These are phyloP conservation scores for Myotis findleyi DNA, from an alignment of 2,797 vertebrate genomes.

Conservation along the genomic window DNA sequence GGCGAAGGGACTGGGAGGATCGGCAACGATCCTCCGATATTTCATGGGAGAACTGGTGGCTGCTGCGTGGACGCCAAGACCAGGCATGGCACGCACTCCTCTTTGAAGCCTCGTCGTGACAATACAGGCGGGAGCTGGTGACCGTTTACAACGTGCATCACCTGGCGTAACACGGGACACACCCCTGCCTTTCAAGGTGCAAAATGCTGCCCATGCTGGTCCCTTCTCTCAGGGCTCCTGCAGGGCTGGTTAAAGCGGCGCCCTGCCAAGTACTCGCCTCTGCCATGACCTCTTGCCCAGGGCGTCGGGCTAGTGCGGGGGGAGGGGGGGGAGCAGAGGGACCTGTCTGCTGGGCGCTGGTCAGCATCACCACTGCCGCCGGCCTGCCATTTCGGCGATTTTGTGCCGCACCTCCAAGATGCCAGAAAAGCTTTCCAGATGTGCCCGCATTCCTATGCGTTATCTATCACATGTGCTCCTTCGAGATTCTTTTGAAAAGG, in stretches of 20 bases:
- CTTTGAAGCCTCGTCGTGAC: fast-evolving
- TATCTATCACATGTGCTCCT: conserved; percentile 70
- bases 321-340: not conserved
- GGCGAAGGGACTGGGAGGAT: not conserved
- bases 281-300: not conserved
- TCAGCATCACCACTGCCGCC: conserved; percentile 16
- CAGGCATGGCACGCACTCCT: not conserved
- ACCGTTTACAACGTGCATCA: not conserved
- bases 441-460: conserved; percentile 72
- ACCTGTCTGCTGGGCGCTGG: conserved; percentile 46
- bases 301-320: not conserved
- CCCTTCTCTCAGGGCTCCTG: conserved; percentile 4
- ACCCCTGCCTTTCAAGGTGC: conserved; percentile 8
- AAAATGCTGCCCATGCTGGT: not conserved
- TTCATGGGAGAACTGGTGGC: not conserved
- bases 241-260: not conserved
- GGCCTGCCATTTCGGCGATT: conserved; percentile 70
- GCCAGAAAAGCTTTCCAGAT: conserved; percentile 81
- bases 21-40: not conserved
- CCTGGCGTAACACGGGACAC: not conserved
- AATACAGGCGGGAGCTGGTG: not conserved
- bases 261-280: not conserved
- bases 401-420: conserved; percentile 71
- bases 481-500: conserved; percentile 75
- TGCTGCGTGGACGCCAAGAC: not conserved